Evolutionary conservation across 2,113 vertebrate genomes (phyloP), one percentile per base, ranked within the genome.

Genomic region (Rutilus rutilus): DNA sequence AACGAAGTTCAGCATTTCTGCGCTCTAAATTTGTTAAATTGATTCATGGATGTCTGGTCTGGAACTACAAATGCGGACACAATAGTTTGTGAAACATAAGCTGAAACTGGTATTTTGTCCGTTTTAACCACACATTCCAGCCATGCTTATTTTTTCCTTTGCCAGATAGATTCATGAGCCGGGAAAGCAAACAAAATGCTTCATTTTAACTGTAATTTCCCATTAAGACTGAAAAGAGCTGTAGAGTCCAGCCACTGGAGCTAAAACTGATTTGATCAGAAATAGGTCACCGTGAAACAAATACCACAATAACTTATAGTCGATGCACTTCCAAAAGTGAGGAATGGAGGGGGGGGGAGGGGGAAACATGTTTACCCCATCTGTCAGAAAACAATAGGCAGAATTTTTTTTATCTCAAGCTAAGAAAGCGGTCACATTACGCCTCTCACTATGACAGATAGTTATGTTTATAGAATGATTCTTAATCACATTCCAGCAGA

Each of bases 401-500:
- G 84, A 64, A 64, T 33, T 33, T 33, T 33, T 33, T 33, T 33
- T 86, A 59, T 71, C 62, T 71, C 50, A 50, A 60, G 75, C 19
- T 23, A 57, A 23, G 65, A 73, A 82, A 39, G 57, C 25, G 21
- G 17, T 36, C 42, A 75, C 60, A 80, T 78, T 75, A 67, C 54
- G 33, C n/a, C 33, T 79, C 52, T 23, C 25, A 25, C 52, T 57
- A 83, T 25, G 54, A 74, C 64, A 77, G 65, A 85, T 3, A 73
- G 78, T 78, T 45, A 73, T 74, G 71, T 83, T 59, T 76, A 82
- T 78, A 54, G 23, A 78, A 71, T 79, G 14, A 69, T 78, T 78
- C 17, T 30, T 50, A 86, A 89, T 86, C 74, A 87, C 75, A 85
- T 78, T 91, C 89, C 92, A 89, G 82, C 91, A 89, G 90, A 92